These are phyloP conservation scores for Penaeus indicus DNA, from an alignment of 1,140 invertebrate species.

Conservation along the genomic window DNA sequence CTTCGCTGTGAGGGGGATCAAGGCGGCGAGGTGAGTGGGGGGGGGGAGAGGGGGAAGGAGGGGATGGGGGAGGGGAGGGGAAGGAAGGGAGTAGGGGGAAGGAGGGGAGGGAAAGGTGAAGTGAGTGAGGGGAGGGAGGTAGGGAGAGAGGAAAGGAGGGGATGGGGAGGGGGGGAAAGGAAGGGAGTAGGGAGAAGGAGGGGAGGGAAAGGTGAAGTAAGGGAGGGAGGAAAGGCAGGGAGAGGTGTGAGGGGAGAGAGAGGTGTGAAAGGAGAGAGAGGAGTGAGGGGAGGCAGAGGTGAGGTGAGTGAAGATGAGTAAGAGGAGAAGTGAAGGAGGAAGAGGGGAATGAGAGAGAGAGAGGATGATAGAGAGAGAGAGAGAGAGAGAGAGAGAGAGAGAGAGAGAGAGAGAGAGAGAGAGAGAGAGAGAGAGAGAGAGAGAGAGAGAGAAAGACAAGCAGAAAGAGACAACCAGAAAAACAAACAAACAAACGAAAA, in stretches of 20 bases:
- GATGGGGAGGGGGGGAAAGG: not conserved
- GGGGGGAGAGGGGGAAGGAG: not conserved
- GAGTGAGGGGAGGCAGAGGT: not conserved
- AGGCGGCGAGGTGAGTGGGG: constrained; percentile 79
- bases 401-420: too few species aligned
- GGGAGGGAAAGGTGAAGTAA: too few species aligned
- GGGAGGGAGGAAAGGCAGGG: not conserved
- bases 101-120: too few species aligned
- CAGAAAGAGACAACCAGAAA: not conserved
- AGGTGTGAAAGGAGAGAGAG: not conserved
- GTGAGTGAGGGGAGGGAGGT: not conserved
- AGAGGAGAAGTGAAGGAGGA: too few species aligned
- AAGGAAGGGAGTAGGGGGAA: not conserved
- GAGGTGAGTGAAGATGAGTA: too few species aligned
- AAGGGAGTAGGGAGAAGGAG: not conserved
- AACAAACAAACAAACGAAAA: not conserved
- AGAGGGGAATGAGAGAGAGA: too few species aligned
- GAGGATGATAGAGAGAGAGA: too few species aligned
- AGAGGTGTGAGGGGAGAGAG: not conserved
- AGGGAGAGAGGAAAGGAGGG: not conserved
- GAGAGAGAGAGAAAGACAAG: too few species aligned
- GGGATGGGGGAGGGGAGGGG: not conserved
- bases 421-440: too few species aligned
- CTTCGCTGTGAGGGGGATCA: constrained; percentile 79
- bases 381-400: too few species aligned